A percentile compares a stretch with the other conserved stretches of the same genome.
These are phyloP conservation scores for Trematomus loennbergii DNA, from an alignment of 2,113 vertebrate genomes.

Conservation along the genomic window DNA sequence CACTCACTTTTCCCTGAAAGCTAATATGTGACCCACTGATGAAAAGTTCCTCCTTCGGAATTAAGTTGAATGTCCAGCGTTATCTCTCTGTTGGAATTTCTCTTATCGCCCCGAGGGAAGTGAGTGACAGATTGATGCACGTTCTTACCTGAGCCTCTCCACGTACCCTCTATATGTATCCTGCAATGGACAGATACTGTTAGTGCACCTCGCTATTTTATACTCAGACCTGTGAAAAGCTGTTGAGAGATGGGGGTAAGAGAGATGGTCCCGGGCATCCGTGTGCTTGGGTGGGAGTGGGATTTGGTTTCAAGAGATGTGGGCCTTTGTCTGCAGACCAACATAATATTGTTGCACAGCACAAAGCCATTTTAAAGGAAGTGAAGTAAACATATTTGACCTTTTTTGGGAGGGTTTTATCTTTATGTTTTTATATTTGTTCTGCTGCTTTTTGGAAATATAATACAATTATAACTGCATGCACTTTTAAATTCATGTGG, in stretches of 20 bases:
- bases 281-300: constrained; percentile 83
- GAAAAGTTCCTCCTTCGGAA: constrained; percentile 86
- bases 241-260: constrained; percentile 88
- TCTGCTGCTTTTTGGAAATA: background rate
- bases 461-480: background rate
- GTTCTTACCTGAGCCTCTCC: constrained; percentile 85
- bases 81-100: constrained; percentile 86
- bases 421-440: background rate
- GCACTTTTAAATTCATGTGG: background rate
- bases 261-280: constrained; percentile 84
- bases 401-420: constrained; percentile 1
- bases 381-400: constrained; percentile 11
- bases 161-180: constrained; percentile 83
- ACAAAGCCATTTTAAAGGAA: constrained; percentile 19
- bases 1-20: constrained; percentile 74
- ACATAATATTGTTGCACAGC: constrained; percentile 58
- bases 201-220: constrained; percentile 84
- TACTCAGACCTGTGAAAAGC: constrained; percentile 88
- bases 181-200: constrained; percentile 88
- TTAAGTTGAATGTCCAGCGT: constrained; percentile 84
- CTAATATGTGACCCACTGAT: constrained; percentile 83
- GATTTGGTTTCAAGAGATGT: constrained; percentile 87
- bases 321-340: constrained; percentile 65
- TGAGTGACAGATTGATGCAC: constrained; percentile 88
- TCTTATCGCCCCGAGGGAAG: constrained; percentile 85